phyloP scores from a whole-genome alignment of 2,797 vertebrate species.

The Eulemur rubriventer region DNA sequence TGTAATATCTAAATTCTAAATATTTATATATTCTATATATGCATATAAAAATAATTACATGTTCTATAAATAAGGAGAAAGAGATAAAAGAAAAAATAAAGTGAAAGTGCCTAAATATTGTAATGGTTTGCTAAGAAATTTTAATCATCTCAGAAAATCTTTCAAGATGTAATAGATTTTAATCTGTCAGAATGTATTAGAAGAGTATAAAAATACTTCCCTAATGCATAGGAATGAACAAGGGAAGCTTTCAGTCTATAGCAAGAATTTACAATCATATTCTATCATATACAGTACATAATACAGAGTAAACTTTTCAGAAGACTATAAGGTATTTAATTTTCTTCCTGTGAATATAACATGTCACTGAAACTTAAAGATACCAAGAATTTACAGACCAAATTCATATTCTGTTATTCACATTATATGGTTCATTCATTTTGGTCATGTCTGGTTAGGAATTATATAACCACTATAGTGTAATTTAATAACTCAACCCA shows the following conservation, averaged over 20 bases:
- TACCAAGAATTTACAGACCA: background rate
- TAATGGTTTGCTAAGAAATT: constrained; percentile 6
- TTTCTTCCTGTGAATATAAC: background rate
- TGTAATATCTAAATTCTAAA: constrained; percentile 15
- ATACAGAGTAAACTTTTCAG: background rate
- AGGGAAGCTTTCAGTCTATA: background rate
- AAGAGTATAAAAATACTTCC: background rate
- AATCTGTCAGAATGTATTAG: background rate
- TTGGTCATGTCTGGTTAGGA: background rate
- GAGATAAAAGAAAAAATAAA: background rate
- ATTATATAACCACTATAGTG: background rate
- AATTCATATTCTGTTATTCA: constrained; percentile 2
- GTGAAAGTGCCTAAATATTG: background rate
- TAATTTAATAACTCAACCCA: constrained; percentile 23
- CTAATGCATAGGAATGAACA: background rate
- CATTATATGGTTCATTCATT: constrained; percentile 19
- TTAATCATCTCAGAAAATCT: constrained; percentile 29
- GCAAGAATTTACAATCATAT: background rate
- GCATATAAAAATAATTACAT: background rate
- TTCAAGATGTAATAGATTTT: constrained; percentile 7
- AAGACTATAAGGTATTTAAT: background rate
- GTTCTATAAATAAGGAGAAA: background rate
- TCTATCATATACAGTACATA: background rate
- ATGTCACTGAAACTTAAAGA: constrained; percentile 6
- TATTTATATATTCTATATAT: background rate